A percentile compares a stretch with the other conserved stretches of the same genome.
phyloP scores from a whole-genome alignment of 1,140 invertebrate species.

The Dendroctonus valens region DNA sequence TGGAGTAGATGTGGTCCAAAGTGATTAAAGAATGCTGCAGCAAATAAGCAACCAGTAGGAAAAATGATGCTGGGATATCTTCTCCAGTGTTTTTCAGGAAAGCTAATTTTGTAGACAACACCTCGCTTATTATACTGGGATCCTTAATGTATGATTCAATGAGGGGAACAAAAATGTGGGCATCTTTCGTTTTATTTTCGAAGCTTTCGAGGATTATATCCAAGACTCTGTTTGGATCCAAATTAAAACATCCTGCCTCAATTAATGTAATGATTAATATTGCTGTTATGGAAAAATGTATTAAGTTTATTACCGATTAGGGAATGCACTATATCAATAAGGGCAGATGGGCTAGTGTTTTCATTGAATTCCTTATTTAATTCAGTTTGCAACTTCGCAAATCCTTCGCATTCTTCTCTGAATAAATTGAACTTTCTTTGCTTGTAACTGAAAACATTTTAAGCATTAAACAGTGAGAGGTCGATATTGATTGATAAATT shows the following conservation, averaged over 20 bases:
- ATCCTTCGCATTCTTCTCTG: conserved; percentile 98
- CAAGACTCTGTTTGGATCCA: conserved; percentile 97
- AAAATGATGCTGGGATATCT: conserved; percentile 77
- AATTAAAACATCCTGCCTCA: conserved; percentile 91
- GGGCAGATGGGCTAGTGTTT: conserved; percentile 58
- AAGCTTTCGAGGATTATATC: conserved; percentile 97
- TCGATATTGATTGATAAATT: background rate
- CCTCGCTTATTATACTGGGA: conserved; percentile 82
- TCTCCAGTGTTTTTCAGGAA: conserved; percentile 65
- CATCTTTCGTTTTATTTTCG: conserved; percentile 79
- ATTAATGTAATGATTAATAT: conserved; percentile 13
- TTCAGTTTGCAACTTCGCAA: conserved; percentile 96
- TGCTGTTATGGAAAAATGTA: conserved; percentile 1
- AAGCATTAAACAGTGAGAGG: too few relatives aligned
- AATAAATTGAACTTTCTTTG: conserved; percentile 99
- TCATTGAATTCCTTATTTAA: conserved; percentile 83
- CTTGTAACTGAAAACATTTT: conserved; percentile 81
- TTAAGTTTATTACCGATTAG: conserved; percentile 73
- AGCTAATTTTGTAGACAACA: conserved; percentile 92
- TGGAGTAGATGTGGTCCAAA: conserved; percentile 86
- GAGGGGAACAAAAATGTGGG: conserved; percentile 77
- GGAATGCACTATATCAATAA: conserved; percentile 86
- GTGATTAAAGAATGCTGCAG: conserved; percentile 84
- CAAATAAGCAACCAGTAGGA: conserved; percentile 85
- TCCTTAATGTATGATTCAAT: conserved; percentile 85